Conservation (phyloP, 2,888 invertebrate genomes). For the Choristoneura rosaceana region DNA sequence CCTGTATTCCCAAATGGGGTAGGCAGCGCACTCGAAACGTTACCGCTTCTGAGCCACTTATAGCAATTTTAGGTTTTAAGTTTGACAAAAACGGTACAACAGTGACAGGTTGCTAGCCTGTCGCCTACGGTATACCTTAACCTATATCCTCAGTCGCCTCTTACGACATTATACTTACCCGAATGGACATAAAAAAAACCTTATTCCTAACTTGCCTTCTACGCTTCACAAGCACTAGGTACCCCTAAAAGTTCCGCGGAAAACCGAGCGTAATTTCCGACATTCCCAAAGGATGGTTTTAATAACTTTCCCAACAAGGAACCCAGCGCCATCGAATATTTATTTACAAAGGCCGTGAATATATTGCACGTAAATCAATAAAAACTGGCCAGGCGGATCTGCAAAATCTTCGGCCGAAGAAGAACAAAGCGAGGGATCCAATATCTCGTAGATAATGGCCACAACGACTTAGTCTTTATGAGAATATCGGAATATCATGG, state of each 20-base stretch:
- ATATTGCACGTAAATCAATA: conserved; percentile 42
- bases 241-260: neutral
- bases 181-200: neutral
- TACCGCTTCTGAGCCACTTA: no score
- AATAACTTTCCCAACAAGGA: conserved; percentile 12
- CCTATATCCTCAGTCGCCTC: no score
- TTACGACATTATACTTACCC: neutral
- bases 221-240: neutral
- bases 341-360: conserved; percentile 40
- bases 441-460: conserved; percentile 45
- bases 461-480: conserved; percentile 43
- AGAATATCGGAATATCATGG: conserved; percentile 38
- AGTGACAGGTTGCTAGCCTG: no score
- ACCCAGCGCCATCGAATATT: conserved; percentile 23
- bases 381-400: conserved; percentile 32
- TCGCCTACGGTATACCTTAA: no score
- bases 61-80: no score
- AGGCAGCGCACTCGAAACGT: no score
- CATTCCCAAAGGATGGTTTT: conserved; percentile 14
- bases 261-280: neutral
- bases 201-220: neutral
- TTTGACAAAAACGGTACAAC: no score
- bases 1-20: no score
- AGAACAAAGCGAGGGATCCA: conserved; percentile 45
- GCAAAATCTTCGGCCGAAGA: conserved; percentile 30